Conservation (phyloP, 2,888 invertebrate species). For the Limenitis camilla region DNA sequence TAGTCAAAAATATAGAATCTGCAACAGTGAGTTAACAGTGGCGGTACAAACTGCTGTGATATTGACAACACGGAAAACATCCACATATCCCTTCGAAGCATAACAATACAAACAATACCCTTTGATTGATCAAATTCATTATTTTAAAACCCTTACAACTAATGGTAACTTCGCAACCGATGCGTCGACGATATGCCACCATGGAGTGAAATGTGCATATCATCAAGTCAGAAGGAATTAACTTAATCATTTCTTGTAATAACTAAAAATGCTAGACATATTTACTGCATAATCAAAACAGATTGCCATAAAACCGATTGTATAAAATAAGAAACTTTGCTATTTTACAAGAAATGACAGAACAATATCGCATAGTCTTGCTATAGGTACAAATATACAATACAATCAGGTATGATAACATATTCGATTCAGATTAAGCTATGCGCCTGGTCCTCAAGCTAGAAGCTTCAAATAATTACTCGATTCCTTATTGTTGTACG, state of each 20-base stretch:
- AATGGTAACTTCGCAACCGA: slow-evolving; percentile 60
- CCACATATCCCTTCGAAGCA: slow-evolving; percentile 36
- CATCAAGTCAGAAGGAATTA: slow-evolving; percentile 19
- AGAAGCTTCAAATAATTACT: slow-evolving; percentile 6
- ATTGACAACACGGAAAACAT: slow-evolving; percentile 55
- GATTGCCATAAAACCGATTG: slow-evolving; percentile 8
- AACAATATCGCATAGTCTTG: slow-evolving; percentile 12
- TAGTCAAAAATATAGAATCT: slow-evolving; percentile 14
- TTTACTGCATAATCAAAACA: slow-evolving; percentile 10
- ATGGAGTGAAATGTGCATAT: slow-evolving; percentile 15
- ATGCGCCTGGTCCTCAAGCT: slow-evolving; percentile 15
- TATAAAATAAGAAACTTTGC: slow-evolving; percentile 12
- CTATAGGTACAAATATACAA: not conserved
- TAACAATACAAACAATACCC: slow-evolving; percentile 47
- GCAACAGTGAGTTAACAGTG: slow-evolving; percentile 48
- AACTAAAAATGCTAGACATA: slow-evolving; percentile 14
- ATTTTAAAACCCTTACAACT: slow-evolving; percentile 52
- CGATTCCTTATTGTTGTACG: slow-evolving; percentile 16
- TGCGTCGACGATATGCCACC: slow-evolving; percentile 25
- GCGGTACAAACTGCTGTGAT: slow-evolving; percentile 66
- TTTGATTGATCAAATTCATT: slow-evolving; percentile 40
- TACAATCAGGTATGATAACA: not conserved
- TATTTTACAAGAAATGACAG: slow-evolving; percentile 9
- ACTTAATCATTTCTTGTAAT: slow-evolving; percentile 14
- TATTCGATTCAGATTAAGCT: slow-evolving; percentile 5